phyloP scores from a whole-genome alignment of 2,797 vertebrate species.

The Cyprinodon diabolis region DNA sequence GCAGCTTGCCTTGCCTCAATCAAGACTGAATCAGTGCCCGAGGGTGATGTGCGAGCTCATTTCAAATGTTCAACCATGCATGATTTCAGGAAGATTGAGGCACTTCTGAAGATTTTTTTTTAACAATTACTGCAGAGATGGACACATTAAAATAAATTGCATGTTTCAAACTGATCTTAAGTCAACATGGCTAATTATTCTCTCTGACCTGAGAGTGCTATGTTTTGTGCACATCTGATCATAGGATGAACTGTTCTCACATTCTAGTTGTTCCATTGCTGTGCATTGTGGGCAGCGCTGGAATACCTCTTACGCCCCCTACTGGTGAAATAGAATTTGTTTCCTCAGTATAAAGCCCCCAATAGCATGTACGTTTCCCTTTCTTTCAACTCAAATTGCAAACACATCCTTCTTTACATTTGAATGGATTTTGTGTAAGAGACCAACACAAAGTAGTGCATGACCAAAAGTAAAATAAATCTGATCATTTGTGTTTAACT shows the following conservation, averaged over 20 bases:
- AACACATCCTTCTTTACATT: background rate
- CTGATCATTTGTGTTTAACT: background rate
- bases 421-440: background rate
- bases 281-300: slow-evolving; percentile 20
- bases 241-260: slow-evolving; percentile 34
- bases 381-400: background rate
- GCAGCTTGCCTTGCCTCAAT: slow-evolving; percentile 93
- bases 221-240: slow-evolving; percentile 43
- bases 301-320: slow-evolving; percentile 69
- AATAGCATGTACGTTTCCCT: background rate
- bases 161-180: slow-evolving; percentile 51
- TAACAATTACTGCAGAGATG: slow-evolving; percentile 59
- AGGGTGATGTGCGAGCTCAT: slow-evolving; percentile 91
- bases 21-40: slow-evolving; percentile 92
- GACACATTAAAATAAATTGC: slow-evolving; percentile 59
- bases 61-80: slow-evolving; percentile 94
- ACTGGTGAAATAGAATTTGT: slow-evolving; percentile 54
- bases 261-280: slow-evolving; percentile 29
- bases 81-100: slow-evolving; percentile 81
- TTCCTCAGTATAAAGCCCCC: background rate
- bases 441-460: background rate
- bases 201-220: slow-evolving; percentile 22
- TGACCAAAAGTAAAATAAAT: background rate
- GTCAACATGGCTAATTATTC: slow-evolving; percentile 46
- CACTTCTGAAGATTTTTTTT: slow-evolving; percentile 76